Evolutionary conservation across 2,113 vertebrate genomes (phyloP).

Genomic region (Coreoperca whiteheadi): DNA sequence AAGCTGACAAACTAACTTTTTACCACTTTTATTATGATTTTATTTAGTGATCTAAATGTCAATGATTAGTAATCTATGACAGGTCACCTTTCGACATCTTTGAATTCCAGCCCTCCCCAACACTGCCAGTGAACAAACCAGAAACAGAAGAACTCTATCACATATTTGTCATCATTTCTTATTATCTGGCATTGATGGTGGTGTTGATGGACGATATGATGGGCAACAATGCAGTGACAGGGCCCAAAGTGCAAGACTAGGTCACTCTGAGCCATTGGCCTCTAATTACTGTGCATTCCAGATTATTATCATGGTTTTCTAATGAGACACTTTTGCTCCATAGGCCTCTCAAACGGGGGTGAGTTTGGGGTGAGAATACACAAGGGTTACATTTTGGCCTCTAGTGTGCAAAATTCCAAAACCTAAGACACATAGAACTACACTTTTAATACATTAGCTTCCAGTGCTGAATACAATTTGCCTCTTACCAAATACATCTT

Average conservation of each 20-base stretch:
- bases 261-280: constrained; percentile 37
- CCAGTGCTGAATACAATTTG: neutral
- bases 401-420: constrained; percentile 14
- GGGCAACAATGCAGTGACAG: constrained; percentile 16
- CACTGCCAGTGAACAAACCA: neutral
- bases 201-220: constrained; percentile 39
- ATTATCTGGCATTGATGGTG: constrained; percentile 47
- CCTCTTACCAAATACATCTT: constrained; percentile 22
- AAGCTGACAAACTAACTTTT: neutral
- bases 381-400: neutral
- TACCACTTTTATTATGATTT: neutral
- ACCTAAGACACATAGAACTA: neutral
- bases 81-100: constrained; percentile 10
- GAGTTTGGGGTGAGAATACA: constrained; percentile 26
- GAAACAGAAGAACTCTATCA: constrained; percentile 12
- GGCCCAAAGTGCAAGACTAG: constrained; percentile 39
- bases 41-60: neutral
- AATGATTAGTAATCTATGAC: neutral
- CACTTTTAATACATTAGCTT: neutral
- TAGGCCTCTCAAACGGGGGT: constrained; percentile 21
- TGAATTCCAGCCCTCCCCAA: neutral
- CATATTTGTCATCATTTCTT: constrained; percentile 49
- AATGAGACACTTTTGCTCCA: constrained; percentile 49
- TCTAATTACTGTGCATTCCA: constrained; percentile 69
- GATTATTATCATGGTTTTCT: constrained; percentile 65